Evolutionary conservation across 2,888 invertebrate genomes (phyloP), one percentile per base, ranked within the genome.

Genomic region (Chrysodeixis includens): DNA sequence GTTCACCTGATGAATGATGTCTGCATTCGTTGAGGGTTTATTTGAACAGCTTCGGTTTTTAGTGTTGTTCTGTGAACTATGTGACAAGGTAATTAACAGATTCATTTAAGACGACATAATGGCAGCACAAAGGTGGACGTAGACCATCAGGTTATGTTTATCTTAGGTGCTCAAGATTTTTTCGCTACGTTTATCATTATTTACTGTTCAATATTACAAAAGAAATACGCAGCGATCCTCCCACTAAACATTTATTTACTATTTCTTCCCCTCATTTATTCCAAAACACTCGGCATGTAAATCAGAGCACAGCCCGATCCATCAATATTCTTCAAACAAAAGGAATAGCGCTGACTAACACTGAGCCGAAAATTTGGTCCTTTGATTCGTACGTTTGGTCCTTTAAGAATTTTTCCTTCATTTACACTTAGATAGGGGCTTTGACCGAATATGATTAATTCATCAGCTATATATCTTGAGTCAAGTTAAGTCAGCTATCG

Each of bases 381-480:
- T 56, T 70, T 55, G 52, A 58, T 55, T 35, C 55, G 59, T 57
- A 56, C 56, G 30, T 52, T 61, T 53, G 56, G 57, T 68, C 54
- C 64, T 69, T 71, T 46, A 54, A 66, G 70, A 69, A 63, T 65
- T 56, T 64, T 57, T 53, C 65, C 67, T 69, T 77, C 79, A 79
- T 81, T 81, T 73, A 64, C 81, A 81, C 74, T 66, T 63, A 74
- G 60, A 81, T 81, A 62, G 62, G 12, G 55, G 35, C 44, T 69
- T 30, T 65, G 64, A 63, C 46, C 73, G 55, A 69, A 79, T 78
- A 81, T 81, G 78, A 78, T 75, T 81, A 81, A 79, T 81, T 79
- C 81, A 81, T 81, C 68, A 73, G 61, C 66, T 52, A 73, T 76
- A 74, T 66, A 60, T 76, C 68, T 66, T 53, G 18, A 54, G 79